A percentile compares a stretch with the other conserved stretches of the same genome.
Evolutionary conservation across 2,888 invertebrate genomes (phyloP).

Genomic region (Hirtodrosophila trivittata): DNA sequence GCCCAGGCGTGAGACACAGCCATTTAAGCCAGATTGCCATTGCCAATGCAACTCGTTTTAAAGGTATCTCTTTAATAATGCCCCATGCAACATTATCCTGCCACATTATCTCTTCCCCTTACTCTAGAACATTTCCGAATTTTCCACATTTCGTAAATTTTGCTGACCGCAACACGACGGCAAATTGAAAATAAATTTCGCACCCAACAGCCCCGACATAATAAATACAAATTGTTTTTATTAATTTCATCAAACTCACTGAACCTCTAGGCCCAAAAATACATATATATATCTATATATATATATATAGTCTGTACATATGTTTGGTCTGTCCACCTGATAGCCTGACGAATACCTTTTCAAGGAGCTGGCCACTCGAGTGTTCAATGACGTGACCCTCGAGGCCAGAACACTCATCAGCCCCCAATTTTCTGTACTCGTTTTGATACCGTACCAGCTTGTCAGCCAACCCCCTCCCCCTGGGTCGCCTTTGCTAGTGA

Average conservation of each 20-base stretch:
- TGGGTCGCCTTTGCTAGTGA: slow-evolving; percentile 16
- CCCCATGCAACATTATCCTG: slow-evolving; percentile 6
- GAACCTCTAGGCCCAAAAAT: slow-evolving; percentile 51
- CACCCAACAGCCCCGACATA: slow-evolving; percentile 39
- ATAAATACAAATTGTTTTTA: slow-evolving; percentile 70
- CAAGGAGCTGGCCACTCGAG: slow-evolving; percentile 47
- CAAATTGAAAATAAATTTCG: slow-evolving; percentile 69
- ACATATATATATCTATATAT: not conserved
- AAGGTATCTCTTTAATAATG: slow-evolving; percentile 23
- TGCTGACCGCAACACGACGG: slow-evolving; percentile 44
- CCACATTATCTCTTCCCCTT: no score
- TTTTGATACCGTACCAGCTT: slow-evolving; percentile 42
- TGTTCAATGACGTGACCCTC: slow-evolving; percentile 60
- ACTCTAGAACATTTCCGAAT: not conserved
- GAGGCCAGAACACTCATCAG: slow-evolving; percentile 15
- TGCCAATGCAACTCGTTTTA: slow-evolving; percentile 22
- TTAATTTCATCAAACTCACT: slow-evolving; percentile 69
- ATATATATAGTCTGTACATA: not conserved
- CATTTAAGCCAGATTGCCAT: slow-evolving; percentile 39
- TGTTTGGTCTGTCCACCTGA: slow-evolving; percentile 48
- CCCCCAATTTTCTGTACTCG: slow-evolving; percentile 13
- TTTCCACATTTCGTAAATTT: slow-evolving; percentile 26
- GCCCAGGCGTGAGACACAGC: slow-evolving; percentile 55
- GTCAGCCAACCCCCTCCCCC: slow-evolving; percentile 4
- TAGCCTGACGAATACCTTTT: slow-evolving; percentile 14